Percentiles rank a stretch among this genome's conserved stretches.
Evolutionary conservation across 1,140 invertebrate genomes (phyloP).

Genomic region (Caenorhabditis brenneri): DNA sequence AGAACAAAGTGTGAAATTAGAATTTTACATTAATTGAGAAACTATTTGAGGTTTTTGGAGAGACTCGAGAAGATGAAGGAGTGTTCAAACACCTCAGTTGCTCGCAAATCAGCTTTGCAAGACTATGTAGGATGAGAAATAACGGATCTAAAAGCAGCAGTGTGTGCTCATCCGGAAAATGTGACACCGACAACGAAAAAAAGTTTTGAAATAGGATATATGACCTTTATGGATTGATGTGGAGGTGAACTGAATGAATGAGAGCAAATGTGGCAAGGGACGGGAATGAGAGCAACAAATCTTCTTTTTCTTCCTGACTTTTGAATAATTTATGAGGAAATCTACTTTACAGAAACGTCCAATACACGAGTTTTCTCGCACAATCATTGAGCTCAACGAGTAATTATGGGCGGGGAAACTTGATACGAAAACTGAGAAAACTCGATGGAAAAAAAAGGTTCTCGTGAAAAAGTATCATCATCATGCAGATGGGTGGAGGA

Average conservation of each 20-base stretch:
- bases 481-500: slow-evolving; percentile 24
- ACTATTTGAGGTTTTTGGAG: neutral
- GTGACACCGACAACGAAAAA: neutral
- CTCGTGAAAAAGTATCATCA: neutral
- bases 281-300: slow-evolving; percentile 13
- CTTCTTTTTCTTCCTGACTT: neutral
- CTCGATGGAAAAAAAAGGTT: neutral
- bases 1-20: too few species aligned
- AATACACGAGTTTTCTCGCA: neutral
- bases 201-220: neutral
- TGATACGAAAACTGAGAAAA: slow-evolving; percentile 13
- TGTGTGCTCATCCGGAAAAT: slow-evolving; percentile 40
- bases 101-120: neutral
- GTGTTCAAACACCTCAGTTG: neutral
- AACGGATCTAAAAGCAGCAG: neutral
- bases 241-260: slow-evolving; percentile 13
- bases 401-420: neutral
- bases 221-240: slow-evolving; percentile 4
- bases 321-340: neutral
- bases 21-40: too few species aligned
- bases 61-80: neutral
- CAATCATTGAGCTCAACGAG: neutral
- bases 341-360: neutral
- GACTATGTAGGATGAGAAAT: neutral
- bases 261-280: neutral